phyloP scores from a whole-genome alignment of 2,113 vertebrate genomes.

The Corythoichthys haematopterus region DNA sequence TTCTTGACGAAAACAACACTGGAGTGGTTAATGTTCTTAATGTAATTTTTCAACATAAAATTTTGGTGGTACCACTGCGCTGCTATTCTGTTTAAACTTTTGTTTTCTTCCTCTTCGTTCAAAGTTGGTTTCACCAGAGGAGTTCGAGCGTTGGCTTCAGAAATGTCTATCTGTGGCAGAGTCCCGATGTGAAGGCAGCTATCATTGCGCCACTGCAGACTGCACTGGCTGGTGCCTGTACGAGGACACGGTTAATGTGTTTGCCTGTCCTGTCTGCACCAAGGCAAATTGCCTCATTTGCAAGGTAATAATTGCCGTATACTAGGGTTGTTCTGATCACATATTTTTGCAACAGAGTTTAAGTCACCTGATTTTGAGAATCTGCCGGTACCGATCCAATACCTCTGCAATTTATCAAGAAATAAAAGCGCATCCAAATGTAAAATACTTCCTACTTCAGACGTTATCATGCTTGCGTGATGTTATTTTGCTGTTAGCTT shows the following conservation, averaged over 20 bases:
- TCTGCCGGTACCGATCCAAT: no score
- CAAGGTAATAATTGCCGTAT: slow-evolving; percentile 57
- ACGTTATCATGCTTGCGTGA: no score
- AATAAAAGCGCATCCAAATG: no score
- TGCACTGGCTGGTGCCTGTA: slow-evolving; percentile 81
- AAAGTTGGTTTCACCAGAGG: slow-evolving; percentile 65
- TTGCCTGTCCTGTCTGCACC: slow-evolving; percentile 78
- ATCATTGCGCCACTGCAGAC: slow-evolving; percentile 78
- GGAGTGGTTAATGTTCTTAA: no score
- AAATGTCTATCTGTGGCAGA: slow-evolving; percentile 77
- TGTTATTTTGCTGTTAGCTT: no score
- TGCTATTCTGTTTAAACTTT: neutral
- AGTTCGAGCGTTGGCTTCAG: slow-evolving; percentile 79
- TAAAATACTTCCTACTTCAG: no score
- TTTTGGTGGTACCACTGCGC: neutral
- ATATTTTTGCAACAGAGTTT: no score
- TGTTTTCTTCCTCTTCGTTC: neutral
- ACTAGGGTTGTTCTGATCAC: no score
- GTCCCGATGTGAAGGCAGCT: slow-evolving; percentile 80
- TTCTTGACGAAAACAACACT: no score
- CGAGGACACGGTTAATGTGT: slow-evolving; percentile 77
- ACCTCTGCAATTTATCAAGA: no score
- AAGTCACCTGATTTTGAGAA: no score
- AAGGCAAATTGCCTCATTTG: slow-evolving; percentile 81
- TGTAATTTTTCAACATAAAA: neutral